phyloP scores from a whole-genome alignment of 2,797 vertebrate species.

The Menidia menidia region DNA sequence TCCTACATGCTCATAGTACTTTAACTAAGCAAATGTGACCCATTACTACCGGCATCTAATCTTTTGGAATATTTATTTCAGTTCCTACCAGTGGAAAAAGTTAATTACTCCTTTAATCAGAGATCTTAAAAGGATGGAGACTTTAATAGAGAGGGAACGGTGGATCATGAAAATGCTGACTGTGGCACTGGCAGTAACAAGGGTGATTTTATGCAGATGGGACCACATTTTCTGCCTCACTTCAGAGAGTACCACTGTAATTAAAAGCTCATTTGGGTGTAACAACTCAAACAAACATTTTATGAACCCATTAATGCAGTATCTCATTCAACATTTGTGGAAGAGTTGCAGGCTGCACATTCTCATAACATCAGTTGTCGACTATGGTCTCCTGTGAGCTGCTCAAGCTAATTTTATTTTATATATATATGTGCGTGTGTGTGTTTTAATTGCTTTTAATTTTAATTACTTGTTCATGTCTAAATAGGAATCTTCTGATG shows the following conservation, averaged over 20 bases:
- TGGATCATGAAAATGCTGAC: conserved; percentile 61
- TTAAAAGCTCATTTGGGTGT: conserved; percentile 81
- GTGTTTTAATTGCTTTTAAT: too few relatives aligned
- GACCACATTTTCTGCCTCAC: conserved; percentile 73
- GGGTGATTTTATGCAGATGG: conserved; percentile 69
- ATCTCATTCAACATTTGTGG: conserved; percentile 51
- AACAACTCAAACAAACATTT: conserved; percentile 79
- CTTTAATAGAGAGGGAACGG: conserved; percentile 34
- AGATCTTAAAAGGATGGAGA: conserved; percentile 38
- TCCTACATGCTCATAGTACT: background rate
- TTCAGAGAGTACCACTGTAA: conserved; percentile 69
- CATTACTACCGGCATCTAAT: conserved; percentile 10
- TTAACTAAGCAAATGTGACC: background rate
- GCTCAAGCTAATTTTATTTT: conserved; percentile 31
- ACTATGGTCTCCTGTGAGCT: conserved; percentile 40
- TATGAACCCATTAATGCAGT: conserved; percentile 68
- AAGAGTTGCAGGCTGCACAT: conserved; percentile 50
- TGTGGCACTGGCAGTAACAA: conserved; percentile 54
- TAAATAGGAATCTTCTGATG: too few relatives aligned
- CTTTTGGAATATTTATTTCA: conserved; percentile 28
- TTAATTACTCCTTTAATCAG: conserved; percentile 44
- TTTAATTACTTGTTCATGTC: too few relatives aligned
- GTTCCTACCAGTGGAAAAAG: conserved; percentile 12
- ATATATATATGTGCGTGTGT: too few relatives aligned
- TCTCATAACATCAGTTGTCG: conserved; percentile 54